Percentiles rank a stretch among this genome's conserved stretches.
Evolutionary conservation across 2,888 invertebrate species (phyloP).

Genomic region (Nasonovia ribisnigri): DNA sequence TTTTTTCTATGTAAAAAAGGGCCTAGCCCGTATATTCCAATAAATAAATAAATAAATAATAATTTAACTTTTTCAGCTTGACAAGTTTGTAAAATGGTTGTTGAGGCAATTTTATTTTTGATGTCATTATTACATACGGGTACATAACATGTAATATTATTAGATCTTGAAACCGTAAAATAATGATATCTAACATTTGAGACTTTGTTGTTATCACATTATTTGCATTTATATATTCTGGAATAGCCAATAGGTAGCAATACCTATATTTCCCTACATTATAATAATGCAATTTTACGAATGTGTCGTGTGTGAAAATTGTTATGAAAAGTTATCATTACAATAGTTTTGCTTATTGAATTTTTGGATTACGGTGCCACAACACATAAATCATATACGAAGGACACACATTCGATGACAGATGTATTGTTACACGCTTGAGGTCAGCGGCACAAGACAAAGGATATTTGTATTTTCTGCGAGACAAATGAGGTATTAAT

Average conservation of each 20-base stretch:
- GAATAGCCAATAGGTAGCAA: neutral
- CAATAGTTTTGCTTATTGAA: slow-evolving; percentile 49
- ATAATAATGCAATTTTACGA: neutral
- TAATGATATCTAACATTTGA: neutral
- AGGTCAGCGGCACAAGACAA: slow-evolving; percentile 60
- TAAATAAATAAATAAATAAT: too few species aligned
- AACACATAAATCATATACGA: slow-evolving; percentile 51
- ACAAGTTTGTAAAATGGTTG: neutral
- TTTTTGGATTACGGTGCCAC: slow-evolving; percentile 4
- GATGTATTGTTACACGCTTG: slow-evolving; percentile 41
- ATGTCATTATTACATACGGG: neutral
- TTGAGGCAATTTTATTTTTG: neutral
- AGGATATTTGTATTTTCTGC: slow-evolving; percentile 46
- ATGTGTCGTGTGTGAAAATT: neutral
- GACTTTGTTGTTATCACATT: neutral
- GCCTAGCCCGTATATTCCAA: too few species aligned
- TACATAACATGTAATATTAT: neutral
- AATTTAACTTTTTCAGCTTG: neutral
- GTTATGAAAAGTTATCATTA: slow-evolving; percentile 18
- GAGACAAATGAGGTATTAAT: slow-evolving; percentile 61
- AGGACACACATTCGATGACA: slow-evolving; percentile 54
- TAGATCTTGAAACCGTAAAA: neutral
- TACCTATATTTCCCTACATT: neutral
- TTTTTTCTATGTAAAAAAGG: too few species aligned
- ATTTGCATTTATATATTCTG: neutral